These are phyloP conservation scores for Pantherophis guttatus DNA, from an alignment of 2,113 vertebrate species.

Conservation along the genomic window DNA sequence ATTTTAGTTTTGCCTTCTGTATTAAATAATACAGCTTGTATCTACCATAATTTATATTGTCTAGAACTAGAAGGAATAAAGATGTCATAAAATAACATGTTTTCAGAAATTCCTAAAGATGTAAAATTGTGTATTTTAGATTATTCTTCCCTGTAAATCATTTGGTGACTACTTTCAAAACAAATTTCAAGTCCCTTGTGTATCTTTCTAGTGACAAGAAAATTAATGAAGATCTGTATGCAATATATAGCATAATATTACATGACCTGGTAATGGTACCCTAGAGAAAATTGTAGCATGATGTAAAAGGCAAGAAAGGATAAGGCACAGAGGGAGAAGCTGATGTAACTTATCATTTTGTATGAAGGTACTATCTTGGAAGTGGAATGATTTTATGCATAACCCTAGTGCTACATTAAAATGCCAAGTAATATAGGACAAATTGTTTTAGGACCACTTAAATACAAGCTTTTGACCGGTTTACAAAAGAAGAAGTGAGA, in stretches of 20 bases:
- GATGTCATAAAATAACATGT: background rate
- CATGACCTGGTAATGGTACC: conserved; percentile 59
- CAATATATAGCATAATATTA: conserved; percentile 48
- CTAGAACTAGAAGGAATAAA: background rate
- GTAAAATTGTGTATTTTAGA: background rate
- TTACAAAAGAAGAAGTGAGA: background rate
- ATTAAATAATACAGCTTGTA: background rate
- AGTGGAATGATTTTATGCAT: background rate
- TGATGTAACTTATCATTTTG: conserved; percentile 70
- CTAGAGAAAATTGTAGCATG: conserved; percentile 56
- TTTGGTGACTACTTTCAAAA: background rate
- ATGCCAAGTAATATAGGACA: background rate
- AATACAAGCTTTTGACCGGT: background rate
- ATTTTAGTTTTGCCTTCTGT: background rate
- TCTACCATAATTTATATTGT: background rate
- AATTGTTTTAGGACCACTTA: background rate
- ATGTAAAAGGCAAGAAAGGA: conserved; percentile 74
- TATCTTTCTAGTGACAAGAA: conserved; percentile 16
- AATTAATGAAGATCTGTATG: conserved; percentile 36
- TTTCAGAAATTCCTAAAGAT: too few relatives aligned
- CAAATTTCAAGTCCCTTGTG: conserved; percentile 9
- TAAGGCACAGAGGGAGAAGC: conserved; percentile 46
- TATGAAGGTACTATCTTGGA: conserved; percentile 15
- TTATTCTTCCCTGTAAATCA: background rate
- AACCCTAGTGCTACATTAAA: background rate